A percentile compares a stretch with the other conserved stretches of the same genome.
Conservation (phyloP, 2,797 vertebrate genomes). For the Lemur catta region DNA sequence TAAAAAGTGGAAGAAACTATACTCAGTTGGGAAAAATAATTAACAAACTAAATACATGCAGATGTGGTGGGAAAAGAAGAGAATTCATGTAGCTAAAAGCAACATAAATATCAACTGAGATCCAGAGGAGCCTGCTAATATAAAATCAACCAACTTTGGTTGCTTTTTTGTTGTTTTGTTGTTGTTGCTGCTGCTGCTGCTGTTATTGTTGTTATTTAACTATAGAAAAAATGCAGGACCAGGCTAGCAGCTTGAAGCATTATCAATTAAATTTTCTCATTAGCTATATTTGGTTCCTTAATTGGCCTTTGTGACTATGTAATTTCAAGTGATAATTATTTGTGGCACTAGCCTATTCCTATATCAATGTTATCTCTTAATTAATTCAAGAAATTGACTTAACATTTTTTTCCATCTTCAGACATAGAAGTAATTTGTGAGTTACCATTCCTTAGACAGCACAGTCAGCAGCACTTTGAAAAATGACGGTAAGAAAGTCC, state of each 20-base stretch:
- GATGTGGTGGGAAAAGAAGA: background rate
- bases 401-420: conserved; percentile 62
- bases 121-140: background rate
- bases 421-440: conserved; percentile 63
- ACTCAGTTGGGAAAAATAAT: background rate
- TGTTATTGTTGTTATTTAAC: conserved; percentile 38
- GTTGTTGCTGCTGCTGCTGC: background rate
- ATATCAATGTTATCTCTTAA: conserved; percentile 82
- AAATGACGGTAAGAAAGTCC: conserved; percentile 56
- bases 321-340: conserved; percentile 83
- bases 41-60: background rate
- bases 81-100: background rate
- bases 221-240: conserved; percentile 58
- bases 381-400: conserved; percentile 79
- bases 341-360: conserved; percentile 74
- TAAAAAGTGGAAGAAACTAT: background rate
- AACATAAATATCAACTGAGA: background rate
- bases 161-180: background rate
- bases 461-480: conserved; percentile 61
- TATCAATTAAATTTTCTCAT: conserved; percentile 83
- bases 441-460: conserved; percentile 46
- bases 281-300: conserved; percentile 79
- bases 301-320: conserved; percentile 78
- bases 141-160: background rate
- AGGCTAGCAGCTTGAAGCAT: conserved; percentile 75